Conservation (phyloP, 2,797 vertebrate genomes). For the Malurus leucopterus region DNA sequence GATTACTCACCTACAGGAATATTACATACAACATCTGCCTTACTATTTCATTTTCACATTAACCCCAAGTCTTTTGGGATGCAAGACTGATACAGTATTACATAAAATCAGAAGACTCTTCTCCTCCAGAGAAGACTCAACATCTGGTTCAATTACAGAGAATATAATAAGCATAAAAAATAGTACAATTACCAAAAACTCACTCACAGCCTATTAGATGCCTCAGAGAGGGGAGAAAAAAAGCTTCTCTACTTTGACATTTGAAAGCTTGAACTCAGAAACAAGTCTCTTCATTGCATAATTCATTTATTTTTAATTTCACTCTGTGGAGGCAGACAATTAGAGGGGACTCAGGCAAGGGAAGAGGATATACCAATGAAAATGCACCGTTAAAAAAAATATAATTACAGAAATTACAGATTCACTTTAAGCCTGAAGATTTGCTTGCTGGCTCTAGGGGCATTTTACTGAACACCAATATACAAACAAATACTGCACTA, state of each 20-base stretch:
- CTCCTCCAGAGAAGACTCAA: constrained; percentile 61
- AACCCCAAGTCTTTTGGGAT: constrained; percentile 58
- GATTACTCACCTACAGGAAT: constrained; percentile 37
- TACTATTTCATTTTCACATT: constrained; percentile 62
- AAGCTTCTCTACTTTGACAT: constrained; percentile 41
- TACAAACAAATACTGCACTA: neutral
- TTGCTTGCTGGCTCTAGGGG: neutral
- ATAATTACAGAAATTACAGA: constrained; percentile 32
- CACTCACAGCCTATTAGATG: constrained; percentile 19
- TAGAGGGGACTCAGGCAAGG: neutral
- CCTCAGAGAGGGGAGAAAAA: neutral
- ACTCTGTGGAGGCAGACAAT: constrained; percentile 27
- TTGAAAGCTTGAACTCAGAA: constrained; percentile 36
- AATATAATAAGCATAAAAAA: constrained; percentile 49
- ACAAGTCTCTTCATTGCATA: constrained; percentile 37
- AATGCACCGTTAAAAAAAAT: neutral
- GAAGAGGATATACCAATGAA: neutral
- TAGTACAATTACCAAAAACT: constrained; percentile 31
- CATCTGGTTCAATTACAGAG: constrained; percentile 67
- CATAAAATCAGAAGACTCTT: constrained; percentile 34
- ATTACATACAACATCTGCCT: constrained; percentile 46
- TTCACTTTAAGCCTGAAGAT: neutral
- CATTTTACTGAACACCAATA: neutral
- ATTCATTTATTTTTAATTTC: constrained; percentile 60
- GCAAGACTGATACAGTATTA: constrained; percentile 13